A percentile compares a stretch with the other conserved stretches of the same genome.
Evolutionary conservation across 1,140 invertebrate species (phyloP).

Genomic region (Pinna nobilis): DNA sequence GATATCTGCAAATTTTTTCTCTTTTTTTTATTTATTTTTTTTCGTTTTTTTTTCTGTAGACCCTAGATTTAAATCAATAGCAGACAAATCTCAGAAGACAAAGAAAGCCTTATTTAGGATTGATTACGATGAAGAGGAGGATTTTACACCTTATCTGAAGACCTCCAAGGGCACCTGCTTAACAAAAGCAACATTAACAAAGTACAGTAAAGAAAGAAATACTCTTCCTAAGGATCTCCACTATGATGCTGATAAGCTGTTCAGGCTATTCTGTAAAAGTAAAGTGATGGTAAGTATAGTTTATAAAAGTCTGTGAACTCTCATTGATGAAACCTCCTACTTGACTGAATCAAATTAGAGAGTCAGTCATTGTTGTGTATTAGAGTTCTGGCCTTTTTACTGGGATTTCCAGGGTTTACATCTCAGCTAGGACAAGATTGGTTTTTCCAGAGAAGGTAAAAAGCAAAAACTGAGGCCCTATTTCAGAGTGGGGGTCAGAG

Average conservation of each 20-base stretch:
- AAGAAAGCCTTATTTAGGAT: constrained; percentile 65
- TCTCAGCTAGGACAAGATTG: too few species aligned
- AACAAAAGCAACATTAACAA: constrained; percentile 71
- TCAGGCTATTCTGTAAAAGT: constrained; percentile 66
- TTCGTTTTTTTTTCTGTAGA: constrained; percentile 32
- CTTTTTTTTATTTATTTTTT: neutral
- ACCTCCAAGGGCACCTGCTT: constrained; percentile 68
- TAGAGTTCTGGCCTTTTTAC: too few species aligned
- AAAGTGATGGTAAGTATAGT: constrained; percentile 67
- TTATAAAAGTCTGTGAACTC: too few species aligned
- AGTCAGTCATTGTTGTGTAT: too few species aligned
- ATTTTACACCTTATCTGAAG: constrained; percentile 67
- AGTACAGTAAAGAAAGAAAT: constrained; percentile 72
- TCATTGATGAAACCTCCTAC: too few species aligned
- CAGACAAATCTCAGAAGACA: constrained; percentile 56
- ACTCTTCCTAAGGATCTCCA: constrained; percentile 75
- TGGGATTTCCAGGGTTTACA: too few species aligned
- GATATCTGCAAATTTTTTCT: neutral
- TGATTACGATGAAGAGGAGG: constrained; percentile 62
- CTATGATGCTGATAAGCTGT: constrained; percentile 72
- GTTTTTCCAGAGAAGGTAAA: too few species aligned
- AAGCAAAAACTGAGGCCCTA: too few species aligned
- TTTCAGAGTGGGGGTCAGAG: too few species aligned
- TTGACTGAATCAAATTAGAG: too few species aligned
- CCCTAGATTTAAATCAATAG: constrained; percentile 27